A percentile compares a stretch with the other conserved stretches of the same genome.
phyloP scores from a whole-genome alignment of 2,797 vertebrate species.

The Calcarius lapponicus region DNA sequence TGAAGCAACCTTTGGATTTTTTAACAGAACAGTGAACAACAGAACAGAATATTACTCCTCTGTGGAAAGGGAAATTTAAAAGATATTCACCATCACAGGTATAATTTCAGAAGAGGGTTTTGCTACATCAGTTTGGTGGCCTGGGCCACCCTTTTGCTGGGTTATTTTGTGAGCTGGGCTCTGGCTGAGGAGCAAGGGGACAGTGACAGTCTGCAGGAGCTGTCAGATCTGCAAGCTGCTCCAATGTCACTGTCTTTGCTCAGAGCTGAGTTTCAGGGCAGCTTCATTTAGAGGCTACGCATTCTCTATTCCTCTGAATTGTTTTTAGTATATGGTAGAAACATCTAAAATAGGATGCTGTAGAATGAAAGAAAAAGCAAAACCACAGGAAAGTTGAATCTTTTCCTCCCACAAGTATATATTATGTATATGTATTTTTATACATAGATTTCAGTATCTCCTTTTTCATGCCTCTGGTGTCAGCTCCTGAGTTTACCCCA shows the following conservation, averaged over 20 bases:
- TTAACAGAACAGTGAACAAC: not conserved
- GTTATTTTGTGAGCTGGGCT: not conserved
- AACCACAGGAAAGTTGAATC: not conserved
- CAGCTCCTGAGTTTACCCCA: not conserved
- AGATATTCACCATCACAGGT: not conserved
- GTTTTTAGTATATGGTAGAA: not conserved
- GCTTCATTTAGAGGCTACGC: not conserved
- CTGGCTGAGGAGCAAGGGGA: not conserved
- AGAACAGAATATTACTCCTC: not conserved
- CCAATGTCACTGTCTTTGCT: not conserved
- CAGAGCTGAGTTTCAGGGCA: not conserved
- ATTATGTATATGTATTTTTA: not conserved
- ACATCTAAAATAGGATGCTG: not conserved
- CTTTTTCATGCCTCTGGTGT: not conserved
- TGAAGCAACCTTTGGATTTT: not conserved
- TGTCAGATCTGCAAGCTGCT: not conserved
- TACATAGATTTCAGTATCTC: not conserved
- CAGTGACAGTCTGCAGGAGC: not conserved
- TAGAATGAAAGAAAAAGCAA: slow-evolving; percentile 2
- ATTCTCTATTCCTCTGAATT: not conserved
- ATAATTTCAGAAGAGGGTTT: not conserved
- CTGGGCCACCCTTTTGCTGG: not conserved
- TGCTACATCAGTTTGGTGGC: not conserved
- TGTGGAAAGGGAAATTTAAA: not conserved
- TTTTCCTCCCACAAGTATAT: not conserved